These are phyloP conservation scores for Ciconia nigra DNA, from an alignment of 2,797 vertebrate species.

Conservation along the genomic window DNA sequence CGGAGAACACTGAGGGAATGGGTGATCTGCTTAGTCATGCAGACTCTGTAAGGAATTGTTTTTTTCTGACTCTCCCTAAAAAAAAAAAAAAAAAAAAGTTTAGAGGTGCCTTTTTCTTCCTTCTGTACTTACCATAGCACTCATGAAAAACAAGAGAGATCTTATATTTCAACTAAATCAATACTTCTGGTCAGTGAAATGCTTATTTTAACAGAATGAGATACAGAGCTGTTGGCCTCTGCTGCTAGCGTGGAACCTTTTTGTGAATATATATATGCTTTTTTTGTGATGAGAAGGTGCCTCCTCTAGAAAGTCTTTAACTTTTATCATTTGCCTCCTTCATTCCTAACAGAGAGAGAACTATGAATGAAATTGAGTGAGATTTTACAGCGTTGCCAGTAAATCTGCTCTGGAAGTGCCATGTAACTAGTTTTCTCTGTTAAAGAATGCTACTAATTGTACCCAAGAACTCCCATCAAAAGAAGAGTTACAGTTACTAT, in stretches of 20 bases:
- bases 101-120: constrained; percentile 13
- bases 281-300: background rate
- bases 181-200: background rate
- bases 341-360: background rate
- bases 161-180: constrained; percentile 29
- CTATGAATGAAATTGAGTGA: background rate
- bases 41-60: background rate
- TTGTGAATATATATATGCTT: background rate
- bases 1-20: background rate
- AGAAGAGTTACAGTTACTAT: background rate
- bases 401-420: background rate
- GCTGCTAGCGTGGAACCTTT: background rate
- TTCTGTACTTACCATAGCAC: background rate
- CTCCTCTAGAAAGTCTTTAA: background rate
- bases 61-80: background rate
- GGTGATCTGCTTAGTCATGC: constrained; percentile 3
- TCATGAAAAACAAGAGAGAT: background rate
- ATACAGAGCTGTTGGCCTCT: background rate
- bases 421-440: background rate
- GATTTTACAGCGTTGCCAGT: background rate
- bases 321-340: background rate
- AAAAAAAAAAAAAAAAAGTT: background rate
- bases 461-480: background rate
- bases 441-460: background rate
- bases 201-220: constrained; percentile 2